phyloP scores from a whole-genome alignment of 2,888 invertebrate species.

The Smittia sp. region DNA sequence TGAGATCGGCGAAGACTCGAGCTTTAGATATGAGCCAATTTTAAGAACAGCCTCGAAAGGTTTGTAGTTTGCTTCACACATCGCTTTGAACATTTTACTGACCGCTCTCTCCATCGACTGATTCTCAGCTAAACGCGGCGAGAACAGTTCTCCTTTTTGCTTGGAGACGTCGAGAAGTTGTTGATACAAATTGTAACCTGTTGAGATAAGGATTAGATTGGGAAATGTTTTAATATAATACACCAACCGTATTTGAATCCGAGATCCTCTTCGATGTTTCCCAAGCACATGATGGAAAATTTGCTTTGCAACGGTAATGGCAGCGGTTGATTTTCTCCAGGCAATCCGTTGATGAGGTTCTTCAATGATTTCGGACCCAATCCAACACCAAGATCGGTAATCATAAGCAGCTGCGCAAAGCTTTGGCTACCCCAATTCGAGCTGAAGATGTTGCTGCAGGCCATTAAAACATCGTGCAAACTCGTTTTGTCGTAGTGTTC shows the following conservation, averaged over 20 bases:
- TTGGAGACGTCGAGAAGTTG: conserved; percentile 75
- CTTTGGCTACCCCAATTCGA: conserved; percentile 89
- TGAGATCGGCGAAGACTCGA: conserved; percentile 65
- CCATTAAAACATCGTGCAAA: conserved; percentile 74
- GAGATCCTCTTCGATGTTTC: conserved; percentile 34
- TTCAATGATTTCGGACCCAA: conserved; percentile 64
- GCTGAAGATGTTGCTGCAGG: conserved; percentile 73
- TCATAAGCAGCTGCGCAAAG: conserved; percentile 68
- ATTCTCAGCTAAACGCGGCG: conserved; percentile 57
- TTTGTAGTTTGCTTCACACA: conserved; percentile 71
- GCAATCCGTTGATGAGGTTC: conserved; percentile 53
- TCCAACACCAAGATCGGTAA: conserved; percentile 75
- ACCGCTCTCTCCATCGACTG: conserved; percentile 46
- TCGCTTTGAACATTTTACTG: conserved; percentile 60
- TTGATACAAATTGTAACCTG: conserved; percentile 59
- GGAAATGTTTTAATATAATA: conserved; percentile 8
- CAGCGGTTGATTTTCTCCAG: conserved; percentile 43
- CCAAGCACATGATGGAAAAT: conserved; percentile 24
- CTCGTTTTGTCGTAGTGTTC: conserved; percentile 86
- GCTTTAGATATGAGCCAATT: conserved; percentile 63
- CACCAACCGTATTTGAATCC: conserved; percentile 36
- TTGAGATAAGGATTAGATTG: background rate
- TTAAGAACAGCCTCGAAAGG: conserved; percentile 69
- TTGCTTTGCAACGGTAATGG: conserved; percentile 5
- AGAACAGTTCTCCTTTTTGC: conserved; percentile 61